A percentile compares a stretch with the other conserved stretches of the same genome.
phyloP scores from a whole-genome alignment of 2,797 vertebrate species.

The Gila robusta region DNA sequence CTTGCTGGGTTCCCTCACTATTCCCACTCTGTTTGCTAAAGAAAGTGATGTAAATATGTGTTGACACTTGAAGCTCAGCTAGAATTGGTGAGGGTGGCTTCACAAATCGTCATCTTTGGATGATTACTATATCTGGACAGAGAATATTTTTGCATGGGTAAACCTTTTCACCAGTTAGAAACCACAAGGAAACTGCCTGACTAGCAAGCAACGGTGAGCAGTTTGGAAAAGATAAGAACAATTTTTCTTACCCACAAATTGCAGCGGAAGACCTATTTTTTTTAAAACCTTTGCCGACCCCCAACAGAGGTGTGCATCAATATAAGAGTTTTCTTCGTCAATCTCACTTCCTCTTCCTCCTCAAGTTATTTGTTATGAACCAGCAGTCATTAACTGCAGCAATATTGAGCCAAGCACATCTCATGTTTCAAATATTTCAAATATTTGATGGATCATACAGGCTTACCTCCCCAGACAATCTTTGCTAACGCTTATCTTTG shows the following conservation, averaged over 20 bases:
- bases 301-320: background rate
- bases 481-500: slow-evolving; percentile 6
- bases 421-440: slow-evolving; percentile 15
- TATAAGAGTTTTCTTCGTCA: slow-evolving; percentile 3
- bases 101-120: slow-evolving; percentile 6
- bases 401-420: slow-evolving; percentile 9
- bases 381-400: slow-evolving; percentile 2
- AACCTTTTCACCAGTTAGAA: background rate
- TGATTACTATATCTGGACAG: background rate
- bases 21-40: slow-evolving; percentile 23
- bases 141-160: slow-evolving; percentile 6
- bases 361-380: slow-evolving; percentile 23
- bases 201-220: background rate
- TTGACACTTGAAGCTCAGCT: slow-evolving; percentile 26
- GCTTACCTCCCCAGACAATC: slow-evolving; percentile 14
- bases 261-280: background rate
- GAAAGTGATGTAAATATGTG: slow-evolving; percentile 39
- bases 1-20: background rate
- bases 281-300: background rate
- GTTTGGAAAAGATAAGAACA: slow-evolving; percentile 28
- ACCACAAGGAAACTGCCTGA: background rate
- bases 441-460: slow-evolving; percentile 11
- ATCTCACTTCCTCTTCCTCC: background rate
- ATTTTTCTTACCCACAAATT: background rate
- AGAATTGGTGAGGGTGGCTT: slow-evolving; percentile 18